Conservation (phyloP, 2,113 vertebrate genomes). For the Antechinus stuartii region DNA sequence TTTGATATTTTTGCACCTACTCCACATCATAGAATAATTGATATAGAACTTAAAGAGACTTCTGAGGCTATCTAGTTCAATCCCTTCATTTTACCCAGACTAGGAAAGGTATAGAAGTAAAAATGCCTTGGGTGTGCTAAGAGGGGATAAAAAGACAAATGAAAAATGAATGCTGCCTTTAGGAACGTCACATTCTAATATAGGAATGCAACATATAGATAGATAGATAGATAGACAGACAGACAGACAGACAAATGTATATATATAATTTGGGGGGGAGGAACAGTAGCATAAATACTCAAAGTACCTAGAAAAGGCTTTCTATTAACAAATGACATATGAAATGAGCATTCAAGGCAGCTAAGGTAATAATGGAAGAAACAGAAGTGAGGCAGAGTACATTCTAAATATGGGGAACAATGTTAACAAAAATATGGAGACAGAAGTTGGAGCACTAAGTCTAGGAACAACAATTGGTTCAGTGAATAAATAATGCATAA, state of each 20-base stretch:
- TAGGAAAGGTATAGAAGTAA: neutral
- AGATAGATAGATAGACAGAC: neutral
- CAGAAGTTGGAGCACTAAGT: neutral
- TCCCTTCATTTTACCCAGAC: neutral
- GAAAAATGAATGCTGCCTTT: neutral
- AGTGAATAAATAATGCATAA: neutral
- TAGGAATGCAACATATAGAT: neutral
- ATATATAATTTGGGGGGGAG: neutral
- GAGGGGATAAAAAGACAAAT: neutral
- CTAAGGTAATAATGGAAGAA: neutral
- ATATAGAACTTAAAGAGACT: neutral
- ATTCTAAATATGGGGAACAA: neutral
- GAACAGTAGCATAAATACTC: neutral
- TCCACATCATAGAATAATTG: neutral
- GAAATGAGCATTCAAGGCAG: neutral
- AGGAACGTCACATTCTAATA: neutral
- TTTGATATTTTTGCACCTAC: neutral
- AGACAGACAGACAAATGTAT: too few relatives aligned
- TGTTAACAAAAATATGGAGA: neutral
- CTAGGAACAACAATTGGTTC: neutral
- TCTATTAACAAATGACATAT: neutral
- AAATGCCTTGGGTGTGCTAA: neutral
- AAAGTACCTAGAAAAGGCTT: neutral
- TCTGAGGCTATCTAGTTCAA: neutral
- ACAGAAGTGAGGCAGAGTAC: neutral